phyloP scores from a whole-genome alignment of 1,140 invertebrate genomes.

The Kradibia gibbosae region DNA sequence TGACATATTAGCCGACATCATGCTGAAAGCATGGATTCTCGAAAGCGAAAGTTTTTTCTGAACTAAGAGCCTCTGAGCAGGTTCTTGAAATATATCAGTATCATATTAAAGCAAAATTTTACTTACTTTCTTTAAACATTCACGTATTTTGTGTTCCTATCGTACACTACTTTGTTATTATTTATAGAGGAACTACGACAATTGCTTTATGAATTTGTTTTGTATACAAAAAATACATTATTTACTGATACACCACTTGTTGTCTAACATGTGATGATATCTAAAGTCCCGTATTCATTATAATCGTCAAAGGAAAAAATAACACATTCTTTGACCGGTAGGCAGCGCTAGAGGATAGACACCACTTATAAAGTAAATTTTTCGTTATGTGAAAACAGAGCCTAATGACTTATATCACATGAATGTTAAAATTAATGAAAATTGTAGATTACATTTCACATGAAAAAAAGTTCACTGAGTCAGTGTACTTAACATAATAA shows the following conservation, averaged over 20 bases:
- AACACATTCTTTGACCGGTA: not conserved
- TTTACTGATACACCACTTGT: not conserved
- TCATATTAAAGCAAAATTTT: not conserved
- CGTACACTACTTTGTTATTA: not conserved
- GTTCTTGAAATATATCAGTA: not conserved
- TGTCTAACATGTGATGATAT: not conserved
- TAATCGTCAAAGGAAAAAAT: not conserved
- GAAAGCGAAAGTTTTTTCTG: conserved; percentile 29
- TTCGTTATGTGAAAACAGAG: conserved; percentile 18
- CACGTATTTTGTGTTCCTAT: not conserved
- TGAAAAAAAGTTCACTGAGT: too few species aligned
- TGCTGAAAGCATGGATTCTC: not conserved
- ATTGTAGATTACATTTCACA: too few species aligned
- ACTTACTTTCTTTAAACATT: not conserved
- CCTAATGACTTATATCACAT: not conserved
- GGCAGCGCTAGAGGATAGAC: not conserved
- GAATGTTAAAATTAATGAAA: not conserved
- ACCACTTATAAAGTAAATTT: not conserved
- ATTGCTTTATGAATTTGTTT: not conserved
- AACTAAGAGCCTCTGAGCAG: not conserved
- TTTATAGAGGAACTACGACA: not conserved
- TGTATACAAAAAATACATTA: not conserved
- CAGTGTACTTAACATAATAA: too few species aligned
- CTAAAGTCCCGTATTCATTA: not conserved
- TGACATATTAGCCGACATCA: not conserved